phyloP scores from a whole-genome alignment of 30 jellyfish, hydroid and myxozoan species.

The Aurelia sp. region DNA sequence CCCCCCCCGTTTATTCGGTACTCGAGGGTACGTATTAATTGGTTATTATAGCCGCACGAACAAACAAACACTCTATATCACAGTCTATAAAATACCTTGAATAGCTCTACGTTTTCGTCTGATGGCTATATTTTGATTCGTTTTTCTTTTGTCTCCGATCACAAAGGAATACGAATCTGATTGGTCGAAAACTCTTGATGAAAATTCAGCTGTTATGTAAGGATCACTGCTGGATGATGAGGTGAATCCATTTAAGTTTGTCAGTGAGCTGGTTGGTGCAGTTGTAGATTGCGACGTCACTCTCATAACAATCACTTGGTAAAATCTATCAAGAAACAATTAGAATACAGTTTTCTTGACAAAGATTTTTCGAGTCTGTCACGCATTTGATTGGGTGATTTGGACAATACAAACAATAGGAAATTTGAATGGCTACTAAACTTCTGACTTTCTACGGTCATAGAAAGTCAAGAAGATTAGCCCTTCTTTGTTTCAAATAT shows the following conservation, averaged over 20 bases:
- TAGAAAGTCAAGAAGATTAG: too few relatives aligned
- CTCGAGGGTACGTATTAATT: too few relatives aligned
- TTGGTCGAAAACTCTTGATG: slow-evolving; percentile 29
- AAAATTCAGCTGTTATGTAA: slow-evolving; percentile 73
- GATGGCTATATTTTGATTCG: slow-evolving; percentile 24
- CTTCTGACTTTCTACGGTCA: too few relatives aligned
- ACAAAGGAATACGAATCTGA: slow-evolving; percentile 2
- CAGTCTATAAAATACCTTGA: too few relatives aligned
- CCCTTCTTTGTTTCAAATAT: too few relatives aligned
- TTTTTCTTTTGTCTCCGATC: slow-evolving; percentile 39
- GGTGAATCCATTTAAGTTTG: slow-evolving; percentile 11
- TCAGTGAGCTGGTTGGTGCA: neutral
- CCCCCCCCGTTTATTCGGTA: too few relatives aligned
- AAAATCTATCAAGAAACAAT: slow-evolving; percentile 21
- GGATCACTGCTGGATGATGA: slow-evolving; percentile 3
- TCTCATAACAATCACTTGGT: slow-evolving; percentile 56
- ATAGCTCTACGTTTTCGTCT: slow-evolving; percentile 23
- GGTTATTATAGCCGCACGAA: too few relatives aligned
- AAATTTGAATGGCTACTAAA: too few relatives aligned
- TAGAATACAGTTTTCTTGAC: neutral
- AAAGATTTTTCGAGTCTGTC: too few relatives aligned
- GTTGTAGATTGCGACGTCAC: neutral
- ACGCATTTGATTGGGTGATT: too few relatives aligned
- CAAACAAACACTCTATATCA: too few relatives aligned
- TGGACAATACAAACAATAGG: too few relatives aligned